phyloP scores from a whole-genome alignment of 2,797 vertebrate genomes.

The Paratrypauchen microcephalus region DNA sequence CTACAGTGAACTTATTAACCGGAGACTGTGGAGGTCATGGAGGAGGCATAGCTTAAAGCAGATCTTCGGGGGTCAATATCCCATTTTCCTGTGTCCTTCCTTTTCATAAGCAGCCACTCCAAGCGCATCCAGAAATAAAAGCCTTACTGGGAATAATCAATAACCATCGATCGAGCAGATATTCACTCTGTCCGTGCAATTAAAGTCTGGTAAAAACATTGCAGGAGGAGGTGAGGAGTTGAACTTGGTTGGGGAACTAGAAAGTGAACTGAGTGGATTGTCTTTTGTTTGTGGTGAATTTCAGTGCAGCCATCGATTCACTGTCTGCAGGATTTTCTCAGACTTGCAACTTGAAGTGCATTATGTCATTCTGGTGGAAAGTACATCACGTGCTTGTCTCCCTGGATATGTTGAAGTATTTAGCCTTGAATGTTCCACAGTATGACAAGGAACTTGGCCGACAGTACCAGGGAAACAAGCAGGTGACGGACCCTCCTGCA shows the following conservation, averaged over 20 bases:
- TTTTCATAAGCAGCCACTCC: constrained; percentile 17
- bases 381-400: too few relatives aligned
- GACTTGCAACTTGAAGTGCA: neutral
- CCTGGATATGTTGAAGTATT: too few relatives aligned
- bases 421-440: too few relatives aligned
- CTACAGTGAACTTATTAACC: constrained; percentile 10
- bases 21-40: constrained; percentile 1
- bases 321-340: neutral
- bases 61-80: constrained; percentile 16
- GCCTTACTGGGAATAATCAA: constrained; percentile 34
- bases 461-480: too few relatives aligned
- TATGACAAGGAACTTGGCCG: too few relatives aligned
- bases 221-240: constrained; percentile 1
- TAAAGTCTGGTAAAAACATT: constrained; percentile 28
- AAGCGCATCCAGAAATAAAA: constrained; percentile 33
- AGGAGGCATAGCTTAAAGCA: constrained; percentile 7
- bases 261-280: constrained; percentile 23
- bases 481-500: too few relatives aligned
- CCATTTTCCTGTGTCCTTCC: constrained; percentile 13
- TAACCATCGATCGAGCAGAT: constrained; percentile 46
- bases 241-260: constrained; percentile 7
- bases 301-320: neutral
- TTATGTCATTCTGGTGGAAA: too few relatives aligned
- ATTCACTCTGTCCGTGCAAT: constrained; percentile 49
- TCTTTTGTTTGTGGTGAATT: neutral